Conservation (phyloP, 2,797 vertebrate genomes). For the Anguilla marmorata region DNA sequence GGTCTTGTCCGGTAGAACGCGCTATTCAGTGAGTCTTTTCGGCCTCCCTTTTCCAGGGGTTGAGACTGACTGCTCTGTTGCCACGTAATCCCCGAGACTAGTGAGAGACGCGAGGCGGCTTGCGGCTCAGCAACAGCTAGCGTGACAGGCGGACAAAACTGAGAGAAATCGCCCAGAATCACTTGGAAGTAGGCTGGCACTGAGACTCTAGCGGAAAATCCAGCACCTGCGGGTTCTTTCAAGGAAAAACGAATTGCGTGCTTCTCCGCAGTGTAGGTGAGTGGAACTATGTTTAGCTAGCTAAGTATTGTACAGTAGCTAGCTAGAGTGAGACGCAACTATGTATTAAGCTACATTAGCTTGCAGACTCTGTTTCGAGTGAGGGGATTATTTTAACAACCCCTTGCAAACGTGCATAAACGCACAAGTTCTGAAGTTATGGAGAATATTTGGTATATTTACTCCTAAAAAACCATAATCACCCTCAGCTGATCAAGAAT, state of each 20-base stretch:
- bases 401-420: too few relatives aligned
- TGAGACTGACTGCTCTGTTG: conserved; percentile 39
- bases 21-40: conserved; percentile 23
- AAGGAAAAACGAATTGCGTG: neutral
- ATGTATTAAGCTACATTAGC: conserved; percentile 8
- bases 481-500: neutral
- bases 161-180: neutral
- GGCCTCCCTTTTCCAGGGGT: conserved; percentile 14
- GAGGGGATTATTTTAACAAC: neutral
- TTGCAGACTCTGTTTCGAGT: neutral
- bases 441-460: neutral
- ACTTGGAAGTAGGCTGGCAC: neutral
- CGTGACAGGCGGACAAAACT: neutral
- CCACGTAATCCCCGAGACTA: conserved; percentile 50
- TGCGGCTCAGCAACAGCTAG: conserved; percentile 21
- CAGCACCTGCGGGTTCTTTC: neutral
- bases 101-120: conserved; percentile 11
- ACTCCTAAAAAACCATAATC: neutral
- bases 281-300: neutral
- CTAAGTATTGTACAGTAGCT: conserved; percentile 3
- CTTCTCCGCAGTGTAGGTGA: conserved; percentile 23
- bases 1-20: conserved; percentile 29
- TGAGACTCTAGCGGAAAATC: neutral
- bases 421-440: conserved; percentile 18
- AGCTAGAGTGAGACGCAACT: conserved; percentile 22